A percentile compares a stretch with the other conserved stretches of the same genome.
These are phyloP conservation scores for Osmerus eperlanus DNA, from an alignment of 2,113 vertebrate species.

Conservation along the genomic window DNA sequence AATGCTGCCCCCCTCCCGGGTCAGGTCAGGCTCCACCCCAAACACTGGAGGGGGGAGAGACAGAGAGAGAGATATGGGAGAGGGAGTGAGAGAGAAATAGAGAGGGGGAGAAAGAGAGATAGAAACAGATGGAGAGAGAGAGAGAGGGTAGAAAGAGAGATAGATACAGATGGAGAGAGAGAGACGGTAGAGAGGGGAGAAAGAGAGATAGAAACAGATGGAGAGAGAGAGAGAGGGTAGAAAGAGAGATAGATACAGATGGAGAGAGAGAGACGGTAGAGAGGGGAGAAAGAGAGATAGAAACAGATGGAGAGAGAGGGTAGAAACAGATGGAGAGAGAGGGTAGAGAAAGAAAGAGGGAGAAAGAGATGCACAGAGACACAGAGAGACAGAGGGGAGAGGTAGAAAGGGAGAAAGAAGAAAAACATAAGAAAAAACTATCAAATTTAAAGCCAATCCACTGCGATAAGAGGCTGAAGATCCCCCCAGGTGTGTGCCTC, in stretches of 20 bases:
- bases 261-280: not conserved
- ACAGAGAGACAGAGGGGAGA: too few species aligned
- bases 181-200: too few species aligned
- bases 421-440: too few species aligned
- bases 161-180: not conserved
- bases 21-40: slow-evolving; percentile 93
- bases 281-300: not conserved
- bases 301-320: too few species aligned
- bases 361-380: not conserved
- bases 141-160: not conserved
- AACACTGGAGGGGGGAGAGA: slow-evolving; percentile 74
- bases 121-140: too few species aligned
- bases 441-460: too few species aligned
- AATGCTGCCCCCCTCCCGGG: slow-evolving; percentile 93
- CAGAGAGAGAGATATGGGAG: not conserved
- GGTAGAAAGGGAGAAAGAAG: too few species aligned
- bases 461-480: too few species aligned
- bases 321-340: too few species aligned
- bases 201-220: not conserved
- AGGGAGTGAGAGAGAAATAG: not conserved
- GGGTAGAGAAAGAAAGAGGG: not conserved
- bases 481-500: not conserved
- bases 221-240: not conserved
- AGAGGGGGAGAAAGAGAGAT: not conserved
- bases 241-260: not conserved